Percentiles rank a stretch among this genome's conserved stretches.
These are phyloP conservation scores for Phalacrocorax brasilianus DNA, from an alignment of 2,113 vertebrate species.

Conservation along the genomic window DNA sequence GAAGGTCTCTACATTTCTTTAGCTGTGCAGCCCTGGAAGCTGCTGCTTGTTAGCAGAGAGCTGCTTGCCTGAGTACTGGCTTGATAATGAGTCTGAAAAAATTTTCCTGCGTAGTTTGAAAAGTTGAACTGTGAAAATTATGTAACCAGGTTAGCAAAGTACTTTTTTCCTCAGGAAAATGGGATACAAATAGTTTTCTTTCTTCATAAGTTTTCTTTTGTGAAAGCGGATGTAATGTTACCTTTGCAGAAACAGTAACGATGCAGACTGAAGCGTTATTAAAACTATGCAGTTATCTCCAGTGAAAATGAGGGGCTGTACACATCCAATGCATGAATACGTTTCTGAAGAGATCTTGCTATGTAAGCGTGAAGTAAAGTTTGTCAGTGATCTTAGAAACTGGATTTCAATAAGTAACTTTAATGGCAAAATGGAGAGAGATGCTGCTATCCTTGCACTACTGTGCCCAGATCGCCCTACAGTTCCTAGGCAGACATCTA, in stretches of 20 bases:
- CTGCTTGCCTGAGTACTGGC: background rate
- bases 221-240: background rate
- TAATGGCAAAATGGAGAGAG: background rate
- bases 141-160: background rate
- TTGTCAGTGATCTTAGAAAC: background rate
- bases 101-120: background rate
- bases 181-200: background rate
- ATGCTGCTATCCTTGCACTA: background rate
- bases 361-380: background rate
- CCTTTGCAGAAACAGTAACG: background rate
- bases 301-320: background rate
- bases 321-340: background rate
- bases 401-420: background rate
- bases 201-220: background rate
- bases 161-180: background rate
- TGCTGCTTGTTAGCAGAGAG: conserved; percentile 16
- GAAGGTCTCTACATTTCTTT: background rate
- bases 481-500: background rate
- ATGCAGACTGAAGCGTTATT: background rate
- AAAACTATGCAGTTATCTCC: background rate
- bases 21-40: background rate
- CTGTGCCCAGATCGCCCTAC: background rate
- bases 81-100: conserved; percentile 10
- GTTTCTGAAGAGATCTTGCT: background rate
- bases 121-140: conserved; percentile 19